Percentiles rank a stretch among this genome's conserved stretches.
These are phyloP conservation scores for Omphaloscelis lunosa DNA, from an alignment of 2,888 invertebrate species.

Conservation along the genomic window DNA sequence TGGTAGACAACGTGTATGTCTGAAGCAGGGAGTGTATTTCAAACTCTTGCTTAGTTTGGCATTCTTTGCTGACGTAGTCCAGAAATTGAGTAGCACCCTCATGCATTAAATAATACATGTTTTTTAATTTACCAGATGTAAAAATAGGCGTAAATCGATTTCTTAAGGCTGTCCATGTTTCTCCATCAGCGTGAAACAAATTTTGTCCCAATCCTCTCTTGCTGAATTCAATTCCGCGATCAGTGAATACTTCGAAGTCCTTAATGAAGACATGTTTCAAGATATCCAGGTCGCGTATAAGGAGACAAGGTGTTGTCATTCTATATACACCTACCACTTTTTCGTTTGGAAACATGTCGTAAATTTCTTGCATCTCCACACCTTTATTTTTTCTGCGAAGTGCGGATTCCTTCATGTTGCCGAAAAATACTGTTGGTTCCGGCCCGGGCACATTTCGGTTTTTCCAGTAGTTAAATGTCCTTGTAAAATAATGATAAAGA, in stretches of 20 bases:
- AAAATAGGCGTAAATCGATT: constrained; percentile 77
- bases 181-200: constrained; percentile 77
- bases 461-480: constrained; percentile 78
- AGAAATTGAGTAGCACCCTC: constrained; percentile 73
- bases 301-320: constrained; percentile 75
- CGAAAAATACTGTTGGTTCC: constrained; percentile 74
- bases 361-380: constrained; percentile 70
- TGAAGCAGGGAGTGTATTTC: constrained; percentile 70
- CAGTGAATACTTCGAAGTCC: constrained; percentile 77
- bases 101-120: constrained; percentile 76
- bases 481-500: constrained; percentile 74
- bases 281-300: constrained; percentile 78
- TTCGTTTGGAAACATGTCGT: constrained; percentile 74
- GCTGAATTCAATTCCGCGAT: constrained; percentile 77
- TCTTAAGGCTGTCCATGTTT: constrained; percentile 76
- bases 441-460: constrained; percentile 72
- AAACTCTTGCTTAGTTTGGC: constrained; percentile 63
- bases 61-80: constrained; percentile 62
- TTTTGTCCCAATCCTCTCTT: constrained; percentile 75
- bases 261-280: constrained; percentile 79
- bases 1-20: constrained; percentile 72
- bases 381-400: constrained; percentile 67
- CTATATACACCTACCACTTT: constrained; percentile 79
- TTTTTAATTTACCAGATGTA: constrained; percentile 79
- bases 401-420: constrained; percentile 72